Evolutionary conservation across 2,797 vertebrate genomes (phyloP).

Genomic region (Capromys pilorides): DNA sequence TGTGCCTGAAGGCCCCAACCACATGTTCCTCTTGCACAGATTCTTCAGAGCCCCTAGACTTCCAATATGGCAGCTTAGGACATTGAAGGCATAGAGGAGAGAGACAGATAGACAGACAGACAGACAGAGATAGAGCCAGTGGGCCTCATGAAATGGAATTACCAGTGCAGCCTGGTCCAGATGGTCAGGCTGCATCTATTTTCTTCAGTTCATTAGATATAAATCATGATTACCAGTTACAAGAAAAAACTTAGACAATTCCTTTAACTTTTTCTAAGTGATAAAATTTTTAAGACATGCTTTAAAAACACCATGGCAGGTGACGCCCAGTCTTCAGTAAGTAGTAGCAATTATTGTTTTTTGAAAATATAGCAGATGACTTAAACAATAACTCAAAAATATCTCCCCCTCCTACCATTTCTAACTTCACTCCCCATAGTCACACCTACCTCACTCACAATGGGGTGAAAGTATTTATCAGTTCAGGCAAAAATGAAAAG

Average conservation of each 20-base stretch:
- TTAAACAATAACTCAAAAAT: not conserved
- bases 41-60: not conserved
- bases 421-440: no score
- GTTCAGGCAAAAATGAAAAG: not conserved
- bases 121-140: not conserved
- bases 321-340: not conserved
- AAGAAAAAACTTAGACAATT: not conserved
- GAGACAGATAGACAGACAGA: not conserved
- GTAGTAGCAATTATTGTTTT: not conserved
- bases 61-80: not conserved
- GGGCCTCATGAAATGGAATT: not conserved
- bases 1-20: fast-evolving
- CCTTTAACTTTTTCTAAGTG: no score
- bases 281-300: not conserved
- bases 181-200: not conserved
- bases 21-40: not conserved
- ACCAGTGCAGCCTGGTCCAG: not conserved
- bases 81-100: not conserved
- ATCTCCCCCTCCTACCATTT: not conserved
- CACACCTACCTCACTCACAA: not conserved
- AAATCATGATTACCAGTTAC: not conserved
- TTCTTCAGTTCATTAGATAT: not conserved
- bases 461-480: not conserved
- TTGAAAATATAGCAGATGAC: no score
- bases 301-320: not conserved